A percentile compares a stretch with the other conserved stretches of the same genome.
Evolutionary conservation across 2,888 invertebrate species (phyloP).

Genomic region (Clivina fossor): DNA sequence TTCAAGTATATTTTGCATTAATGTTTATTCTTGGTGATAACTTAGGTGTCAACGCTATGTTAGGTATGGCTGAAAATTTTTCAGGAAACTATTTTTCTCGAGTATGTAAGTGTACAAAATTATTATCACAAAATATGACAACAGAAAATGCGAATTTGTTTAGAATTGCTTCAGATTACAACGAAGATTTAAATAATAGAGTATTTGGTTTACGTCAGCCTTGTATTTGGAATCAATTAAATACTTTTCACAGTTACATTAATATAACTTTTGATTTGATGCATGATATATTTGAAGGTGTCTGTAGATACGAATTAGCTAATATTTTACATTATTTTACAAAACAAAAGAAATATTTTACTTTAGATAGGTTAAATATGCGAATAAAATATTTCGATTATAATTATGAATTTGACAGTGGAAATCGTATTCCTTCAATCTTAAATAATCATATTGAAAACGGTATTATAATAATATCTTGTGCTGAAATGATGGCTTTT

Average conservation of each 20-base stretch:
- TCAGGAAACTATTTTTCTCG: conserved; percentile 25
- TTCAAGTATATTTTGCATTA: conserved; percentile 28
- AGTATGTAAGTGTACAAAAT: conserved; percentile 16
- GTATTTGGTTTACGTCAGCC: conserved; percentile 18
- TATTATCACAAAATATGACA: conserved; percentile 2
- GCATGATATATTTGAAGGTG: conserved; percentile 29
- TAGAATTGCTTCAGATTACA: conserved; percentile 24
- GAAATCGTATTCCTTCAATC: conserved; percentile 25
- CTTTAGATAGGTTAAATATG: conserved; percentile 15
- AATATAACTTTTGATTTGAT: conserved; percentile 28
- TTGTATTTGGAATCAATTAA: conserved; percentile 28
- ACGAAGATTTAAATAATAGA: background rate
- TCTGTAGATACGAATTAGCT: conserved; percentile 23
- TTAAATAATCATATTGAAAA: conserved; percentile 7
- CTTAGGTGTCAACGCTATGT: conserved; percentile 25
- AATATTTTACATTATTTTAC: conserved; percentile 23
- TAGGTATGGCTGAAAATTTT: conserved; percentile 27
- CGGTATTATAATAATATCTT: conserved; percentile 22
- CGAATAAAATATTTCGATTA: conserved; percentile 33
- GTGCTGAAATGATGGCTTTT: conserved; percentile 30
- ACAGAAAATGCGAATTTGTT: conserved; percentile 8
- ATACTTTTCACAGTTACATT: conserved; percentile 18
- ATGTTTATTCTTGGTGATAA: conserved; percentile 34
- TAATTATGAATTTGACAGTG: conserved; percentile 18
- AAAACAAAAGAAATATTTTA: conserved; percentile 11